Evolutionary conservation across 1,140 invertebrate species (phyloP).

Genomic region (Theocolax elegans): DNA sequence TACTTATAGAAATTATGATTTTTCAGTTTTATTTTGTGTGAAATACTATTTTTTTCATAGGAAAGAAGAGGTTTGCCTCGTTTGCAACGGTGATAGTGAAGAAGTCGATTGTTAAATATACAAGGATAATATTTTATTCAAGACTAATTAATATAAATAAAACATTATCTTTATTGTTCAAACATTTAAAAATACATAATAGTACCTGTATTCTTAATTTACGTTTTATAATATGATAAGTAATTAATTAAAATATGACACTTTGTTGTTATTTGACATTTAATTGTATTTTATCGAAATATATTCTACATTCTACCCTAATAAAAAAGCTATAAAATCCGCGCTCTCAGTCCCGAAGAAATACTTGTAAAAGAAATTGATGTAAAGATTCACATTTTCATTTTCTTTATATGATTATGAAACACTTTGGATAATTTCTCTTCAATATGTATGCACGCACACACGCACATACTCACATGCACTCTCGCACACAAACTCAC

Average conservation of each 20-base stretch:
- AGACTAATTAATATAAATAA: conserved; percentile 26
- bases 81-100: conserved; percentile 6
- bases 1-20: no score
- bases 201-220: conserved; percentile 23
- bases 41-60: no score
- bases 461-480: no score
- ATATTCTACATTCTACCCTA: no score
- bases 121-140: neutral
- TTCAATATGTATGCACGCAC: no score
- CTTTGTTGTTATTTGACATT: conserved; percentile 23
- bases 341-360: conserved; percentile 15
- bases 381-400: conserved; percentile 33
- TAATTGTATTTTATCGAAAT: conserved; percentile 11
- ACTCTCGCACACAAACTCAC: neutral
- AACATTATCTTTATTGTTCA: conserved; percentile 30
- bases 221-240: conserved; percentile 13
- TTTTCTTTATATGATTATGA: no score
- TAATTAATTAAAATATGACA: conserved; percentile 18
- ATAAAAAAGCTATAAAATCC: conserved; percentile 31
- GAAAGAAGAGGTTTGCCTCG: conserved; percentile 9
- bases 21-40: no score
- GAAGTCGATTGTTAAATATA: neutral
- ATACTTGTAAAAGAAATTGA: conserved; percentile 27
- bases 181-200: conserved; percentile 33
- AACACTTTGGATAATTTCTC: no score